These are phyloP conservation scores for Coptodon rendalli DNA, from an alignment of 2,113 vertebrate genomes.

Conservation along the genomic window DNA sequence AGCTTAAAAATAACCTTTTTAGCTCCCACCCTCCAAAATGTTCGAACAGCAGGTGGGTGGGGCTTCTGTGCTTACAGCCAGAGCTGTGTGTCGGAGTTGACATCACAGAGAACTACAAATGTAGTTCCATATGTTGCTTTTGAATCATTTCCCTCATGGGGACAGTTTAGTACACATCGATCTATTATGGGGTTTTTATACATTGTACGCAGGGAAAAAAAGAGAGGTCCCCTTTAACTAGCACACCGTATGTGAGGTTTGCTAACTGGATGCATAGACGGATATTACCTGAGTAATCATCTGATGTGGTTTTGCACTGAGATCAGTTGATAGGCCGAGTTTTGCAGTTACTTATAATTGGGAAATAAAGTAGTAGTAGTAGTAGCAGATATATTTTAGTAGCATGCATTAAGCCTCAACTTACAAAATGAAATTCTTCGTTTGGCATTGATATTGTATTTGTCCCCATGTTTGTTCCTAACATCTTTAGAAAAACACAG, in stretches of 20 bases:
- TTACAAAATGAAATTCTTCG: not conserved
- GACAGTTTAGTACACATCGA: not conserved
- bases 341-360: not conserved
- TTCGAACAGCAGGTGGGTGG: not conserved
- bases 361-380: not conserved
- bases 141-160: not conserved
- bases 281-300: not conserved
- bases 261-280: not conserved
- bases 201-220: not conserved
- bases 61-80: not conserved
- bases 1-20: not conserved
- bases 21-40: not conserved
- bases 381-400: not conserved
- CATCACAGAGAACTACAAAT: not conserved
- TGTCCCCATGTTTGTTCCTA: not conserved
- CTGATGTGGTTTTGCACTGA: not conserved
- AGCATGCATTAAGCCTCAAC: not conserved
- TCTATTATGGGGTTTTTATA: not conserved
- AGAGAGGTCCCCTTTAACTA: not conserved
- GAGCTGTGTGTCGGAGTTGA: not conserved
- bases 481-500: not conserved
- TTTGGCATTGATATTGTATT: not conserved
- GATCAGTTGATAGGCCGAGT: not conserved
- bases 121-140: not conserved
- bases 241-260: not conserved